A percentile compares a stretch with the other conserved stretches of the same genome.
phyloP scores from a whole-genome alignment of 2,888 invertebrate genomes.

The Nomada fucata region DNA sequence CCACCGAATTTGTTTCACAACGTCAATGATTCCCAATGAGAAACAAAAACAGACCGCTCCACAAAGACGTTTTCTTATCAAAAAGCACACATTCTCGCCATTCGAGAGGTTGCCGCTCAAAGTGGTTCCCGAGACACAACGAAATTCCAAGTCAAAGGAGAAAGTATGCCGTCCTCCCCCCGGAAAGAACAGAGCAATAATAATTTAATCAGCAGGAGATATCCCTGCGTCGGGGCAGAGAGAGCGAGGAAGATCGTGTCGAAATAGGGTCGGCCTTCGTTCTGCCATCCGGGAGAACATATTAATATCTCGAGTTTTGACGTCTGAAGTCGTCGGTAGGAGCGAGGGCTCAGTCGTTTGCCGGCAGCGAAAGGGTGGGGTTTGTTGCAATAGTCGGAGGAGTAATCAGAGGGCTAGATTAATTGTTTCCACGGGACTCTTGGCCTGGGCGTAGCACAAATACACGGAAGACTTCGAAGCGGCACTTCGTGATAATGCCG shows the following conservation, averaged over 20 bases:
- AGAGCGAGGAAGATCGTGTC: slow-evolving; percentile 19
- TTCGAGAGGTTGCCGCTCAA: neutral
- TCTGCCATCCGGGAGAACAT: slow-evolving; percentile 80
- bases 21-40: no score
- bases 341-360: slow-evolving; percentile 59
- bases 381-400: slow-evolving; percentile 69
- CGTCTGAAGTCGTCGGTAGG: slow-evolving; percentile 69
- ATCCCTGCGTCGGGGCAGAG: slow-evolving; percentile 38
- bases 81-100: no score
- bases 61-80: no score
- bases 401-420: slow-evolving; percentile 83
- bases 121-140: neutral
- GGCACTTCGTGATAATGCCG: slow-evolving; percentile 71
- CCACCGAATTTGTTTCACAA: no score
- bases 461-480: slow-evolving; percentile 67
- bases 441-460: slow-evolving; percentile 72
- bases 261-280: slow-evolving; percentile 48
- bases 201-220: slow-evolving; percentile 77
- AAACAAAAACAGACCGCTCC: no score
- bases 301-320: slow-evolving; percentile 84
- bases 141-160: slow-evolving; percentile 20
- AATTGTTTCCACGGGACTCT: slow-evolving; percentile 83
- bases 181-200: slow-evolving; percentile 66
- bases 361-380: slow-evolving; percentile 65
- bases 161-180: slow-evolving; percentile 16